A percentile compares a stretch with the other conserved stretches of the same genome.
Evolutionary conservation across 2,888 invertebrate genomes (phyloP).

Genomic region (Notocelia uddmanniana): DNA sequence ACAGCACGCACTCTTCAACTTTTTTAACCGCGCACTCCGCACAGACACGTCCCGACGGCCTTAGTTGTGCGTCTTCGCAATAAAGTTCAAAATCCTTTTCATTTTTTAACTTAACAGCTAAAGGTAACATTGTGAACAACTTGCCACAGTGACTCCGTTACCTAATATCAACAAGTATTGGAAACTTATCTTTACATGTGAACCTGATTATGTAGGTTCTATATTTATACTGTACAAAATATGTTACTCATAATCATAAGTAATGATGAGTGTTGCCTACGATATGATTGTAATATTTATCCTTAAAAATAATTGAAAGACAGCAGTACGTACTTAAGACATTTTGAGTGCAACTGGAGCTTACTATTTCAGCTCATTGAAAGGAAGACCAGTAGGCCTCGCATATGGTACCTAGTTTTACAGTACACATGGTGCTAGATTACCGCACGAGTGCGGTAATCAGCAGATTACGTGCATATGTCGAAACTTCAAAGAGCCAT

Average conservation of each 20-base stretch:
- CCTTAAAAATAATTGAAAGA: not conserved
- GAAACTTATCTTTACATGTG: constrained; percentile 63
- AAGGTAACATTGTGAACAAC: constrained; percentile 24
- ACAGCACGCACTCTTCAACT: constrained; percentile 51
- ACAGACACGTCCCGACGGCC: constrained; percentile 22
- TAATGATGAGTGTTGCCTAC: not conserved
- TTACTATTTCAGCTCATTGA: no score
- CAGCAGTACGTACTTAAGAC: no score
- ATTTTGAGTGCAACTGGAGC: no score
- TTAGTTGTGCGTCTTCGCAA: constrained; percentile 1
- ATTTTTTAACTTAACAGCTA: constrained; percentile 8
- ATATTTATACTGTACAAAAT: not conserved
- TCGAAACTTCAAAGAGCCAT: no score
- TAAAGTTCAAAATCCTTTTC: constrained; percentile 8
- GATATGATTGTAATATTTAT: not conserved
- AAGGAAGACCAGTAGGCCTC: no score
- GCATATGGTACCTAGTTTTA: no score
- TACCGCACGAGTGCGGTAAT: no score
- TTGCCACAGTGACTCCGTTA: constrained; percentile 70
- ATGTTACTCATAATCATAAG: not conserved
- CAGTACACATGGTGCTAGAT: no score
- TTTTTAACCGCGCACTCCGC: constrained; percentile 6
- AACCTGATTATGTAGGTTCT: constrained; percentile 26
- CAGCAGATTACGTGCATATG: no score
- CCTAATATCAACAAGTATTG: constrained; percentile 62